Base-by-base conservation (phyloP, 1,140 invertebrate species). In the Eriosoma lanigerum region DNA sequence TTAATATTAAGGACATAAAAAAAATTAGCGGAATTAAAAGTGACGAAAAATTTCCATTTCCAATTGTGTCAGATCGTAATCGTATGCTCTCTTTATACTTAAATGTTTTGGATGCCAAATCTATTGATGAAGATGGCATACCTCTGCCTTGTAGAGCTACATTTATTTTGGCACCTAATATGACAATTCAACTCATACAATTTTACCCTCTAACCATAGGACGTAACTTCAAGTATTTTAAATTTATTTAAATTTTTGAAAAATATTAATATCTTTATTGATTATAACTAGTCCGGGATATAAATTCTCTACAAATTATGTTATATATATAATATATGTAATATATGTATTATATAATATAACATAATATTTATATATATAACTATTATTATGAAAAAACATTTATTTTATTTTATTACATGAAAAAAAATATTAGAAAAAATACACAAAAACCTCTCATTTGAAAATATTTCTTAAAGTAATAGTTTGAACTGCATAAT, bases 21-120 rank as follows among this genome's bases (percentile, higher is more conserved):
- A 38, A 78, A 62, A 9, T 78, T 19, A 46, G 75, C 12, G 75
- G 54, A 46, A 62, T 78, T 1, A 60, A 78, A 58, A 19, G 5
- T n/a, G 38, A 78, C 0, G 75, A 62, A 24, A 9, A 78, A 44
- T 78, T 78, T 60, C 75, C 75, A 15, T 78, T 78, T 60, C 75
- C 75, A 12, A 78, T 78, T 29, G 56, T 78, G 8, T 78, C 75
- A 17, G 75, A 78, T 29, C 38, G 75, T n/a, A 78, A 78, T 32
- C 75, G 75, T 48, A 46, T 78, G 75, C 0, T 78, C 6, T 78
- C 75, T 1, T 44, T 78, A 6, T 78, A 78, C 26, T 9, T 78
- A 26, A 78, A 60, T 9, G 56, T 78, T 24, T 58, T 78, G 10
- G 44, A 62, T 48, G 21, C 52, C 62, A 78, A 78, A 46, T 60